Evolutionary conservation across 2,797 vertebrate species (phyloP), one percentile per base, ranked within the genome.

Genomic region (Diglossa cyanea): DNA sequence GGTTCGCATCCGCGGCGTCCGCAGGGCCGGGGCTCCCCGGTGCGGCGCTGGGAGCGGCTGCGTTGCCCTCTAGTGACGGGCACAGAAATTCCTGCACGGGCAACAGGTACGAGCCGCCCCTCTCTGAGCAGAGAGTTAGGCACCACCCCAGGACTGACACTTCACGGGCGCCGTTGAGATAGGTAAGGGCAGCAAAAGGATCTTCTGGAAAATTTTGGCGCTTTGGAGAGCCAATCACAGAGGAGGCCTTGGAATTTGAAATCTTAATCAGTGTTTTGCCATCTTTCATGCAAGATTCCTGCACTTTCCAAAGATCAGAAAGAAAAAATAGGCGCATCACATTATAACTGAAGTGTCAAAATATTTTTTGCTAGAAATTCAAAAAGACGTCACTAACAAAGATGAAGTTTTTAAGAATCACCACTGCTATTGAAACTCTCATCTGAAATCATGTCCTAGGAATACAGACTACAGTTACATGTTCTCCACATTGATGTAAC

Each of bases 1-100:
- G 55, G 33, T 10, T 20, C 0, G 28, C 54, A 2, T 1, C 17
- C 4, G 11, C 7, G 55, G 11, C 24, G 6, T 18, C 25, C 4
- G 58, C 45, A 4, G 42, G 16, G 20, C 20, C 2, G 39, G 37
- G 31, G 5, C 17, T 3, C 7, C 2, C 1, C 6, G 4, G 37
- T 0, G 57, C 4, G 16, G 1, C 2, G 63, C 45, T 26, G 58
- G 1, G 39, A 51, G 85, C 6, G 3, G 73, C 83, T n/a, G 76
- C 51, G 47, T 61, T 90, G 95, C 94, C 95, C 92, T 95, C 95
- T 94, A 76, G 83, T 60, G 96, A 86, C 88, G 60, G 44, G 72
- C 75, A 20, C 63, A 61, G 54, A 35, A 35, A 57, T 35, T 17
- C 54, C 54, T 17, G 54, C 23, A 10, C n/a, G 2, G 17, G 33